These are phyloP conservation scores for Notospermus geniculatus DNA, from an alignment of 1,140 invertebrate species.

Conservation along the genomic window DNA sequence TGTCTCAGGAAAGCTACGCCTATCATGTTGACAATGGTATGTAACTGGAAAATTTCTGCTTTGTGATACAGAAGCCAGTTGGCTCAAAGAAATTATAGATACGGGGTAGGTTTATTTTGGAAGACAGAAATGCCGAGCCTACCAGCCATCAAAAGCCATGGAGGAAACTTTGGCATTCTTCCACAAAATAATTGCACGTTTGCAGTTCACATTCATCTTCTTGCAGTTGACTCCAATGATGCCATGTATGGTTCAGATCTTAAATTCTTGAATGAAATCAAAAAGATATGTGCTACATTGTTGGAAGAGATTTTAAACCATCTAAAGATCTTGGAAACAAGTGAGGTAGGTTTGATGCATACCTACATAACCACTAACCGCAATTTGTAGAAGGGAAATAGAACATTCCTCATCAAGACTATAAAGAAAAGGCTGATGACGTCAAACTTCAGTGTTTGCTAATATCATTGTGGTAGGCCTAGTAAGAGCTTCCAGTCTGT, in stretches of 20 bases:
- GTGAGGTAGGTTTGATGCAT: conserved; percentile 40
- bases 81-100: neutral
- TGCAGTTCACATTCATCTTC: no score
- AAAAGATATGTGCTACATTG: conserved; percentile 74
- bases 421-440: neutral
- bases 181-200: no score
- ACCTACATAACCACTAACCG: neutral
- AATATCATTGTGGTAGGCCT: neutral
- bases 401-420: conserved; percentile 7
- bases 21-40: conserved; percentile 80
- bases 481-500: neutral
- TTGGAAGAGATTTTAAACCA: conserved; percentile 75
- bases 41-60: neutral
- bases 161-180: no score
- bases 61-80: neutral
- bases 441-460: neutral
- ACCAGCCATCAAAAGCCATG: no score
- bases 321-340: conserved; percentile 59
- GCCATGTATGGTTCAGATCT: conserved; percentile 84
- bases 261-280: conserved; percentile 79
- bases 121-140: neutral
- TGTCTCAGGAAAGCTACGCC: conserved; percentile 74
- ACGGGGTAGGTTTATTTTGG: neutral
- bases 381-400: neutral
- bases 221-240: conserved; percentile 89